phyloP scores from a whole-genome alignment of 1,140 invertebrate species.

The Cataglyphis hispanica region DNA sequence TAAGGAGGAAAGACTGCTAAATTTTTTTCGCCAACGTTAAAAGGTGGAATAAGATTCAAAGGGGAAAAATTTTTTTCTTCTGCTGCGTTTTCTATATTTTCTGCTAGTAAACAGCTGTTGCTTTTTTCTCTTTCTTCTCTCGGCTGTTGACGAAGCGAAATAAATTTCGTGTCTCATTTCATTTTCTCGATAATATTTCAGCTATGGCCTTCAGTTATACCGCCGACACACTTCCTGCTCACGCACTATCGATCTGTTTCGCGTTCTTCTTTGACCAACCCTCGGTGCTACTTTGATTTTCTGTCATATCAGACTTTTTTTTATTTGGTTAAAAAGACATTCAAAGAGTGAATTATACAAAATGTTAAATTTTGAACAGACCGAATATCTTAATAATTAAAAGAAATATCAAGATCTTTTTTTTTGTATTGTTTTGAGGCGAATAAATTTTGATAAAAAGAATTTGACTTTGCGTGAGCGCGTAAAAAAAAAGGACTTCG shows the following conservation, averaged over 20 bases:
- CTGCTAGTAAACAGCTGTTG: not conserved
- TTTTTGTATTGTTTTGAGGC: too few species aligned
- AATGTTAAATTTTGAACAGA: too few species aligned
- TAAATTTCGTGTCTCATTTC: not conserved
- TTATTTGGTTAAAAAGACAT: not conserved
- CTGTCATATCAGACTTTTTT: not conserved
- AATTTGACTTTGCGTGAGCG: too few species aligned
- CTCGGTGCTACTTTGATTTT: not conserved
- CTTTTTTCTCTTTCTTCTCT: too few species aligned
- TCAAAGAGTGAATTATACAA: not conserved
- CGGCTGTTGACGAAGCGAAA: not conserved
- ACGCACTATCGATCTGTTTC: slow-evolving; percentile 61
- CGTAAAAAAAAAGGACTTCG: too few species aligned
- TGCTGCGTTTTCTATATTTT: not conserved
- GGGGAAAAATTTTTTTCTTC: not conserved
- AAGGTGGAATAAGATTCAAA: not conserved
- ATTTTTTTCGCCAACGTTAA: slow-evolving; percentile 15
- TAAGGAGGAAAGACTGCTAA: slow-evolving; percentile 22
- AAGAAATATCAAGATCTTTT: too few species aligned
- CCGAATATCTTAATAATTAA: too few species aligned
- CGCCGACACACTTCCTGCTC: slow-evolving; percentile 59
- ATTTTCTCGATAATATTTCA: slow-evolving; percentile 1
- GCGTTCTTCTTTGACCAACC: slow-evolving; percentile 18
- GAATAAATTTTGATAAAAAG: too few species aligned
- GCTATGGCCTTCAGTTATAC: not conserved